Conservation (phyloP, 2,888 invertebrate species). For the Rhagonycha fulva region DNA sequence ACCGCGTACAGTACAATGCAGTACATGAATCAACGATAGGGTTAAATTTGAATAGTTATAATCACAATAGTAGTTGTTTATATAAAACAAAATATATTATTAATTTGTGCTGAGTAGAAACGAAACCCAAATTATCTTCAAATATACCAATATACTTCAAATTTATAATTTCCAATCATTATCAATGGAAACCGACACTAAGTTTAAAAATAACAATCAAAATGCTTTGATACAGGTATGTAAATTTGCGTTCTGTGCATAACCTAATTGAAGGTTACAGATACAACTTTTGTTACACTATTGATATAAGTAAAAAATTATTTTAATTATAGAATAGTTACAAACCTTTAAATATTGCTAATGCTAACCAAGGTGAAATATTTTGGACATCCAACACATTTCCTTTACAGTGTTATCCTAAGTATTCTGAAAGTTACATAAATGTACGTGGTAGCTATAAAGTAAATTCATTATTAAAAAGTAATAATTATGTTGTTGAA, state of each 20-base stretch:
- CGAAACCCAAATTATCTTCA: slow-evolving; percentile 5
- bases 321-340: neutral
- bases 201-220: slow-evolving; percentile 29
- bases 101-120: slow-evolving; percentile 2
- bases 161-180: slow-evolving; percentile 12
- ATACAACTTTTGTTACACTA: neutral
- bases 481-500: neutral
- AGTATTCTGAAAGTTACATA: neutral
- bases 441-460: neutral
- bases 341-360: neutral
- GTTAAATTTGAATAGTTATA: neutral
- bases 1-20: too few species aligned
- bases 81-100: neutral
- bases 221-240: slow-evolving; percentile 9
- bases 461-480: neutral
- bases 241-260: neutral
- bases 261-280: neutral
- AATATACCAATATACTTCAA: slow-evolving; percentile 5
- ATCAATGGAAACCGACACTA: slow-evolving; percentile 35
- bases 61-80: neutral
- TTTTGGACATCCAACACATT: neutral
- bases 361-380: neutral
- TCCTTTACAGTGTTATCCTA: neutral
- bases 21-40: neutral
- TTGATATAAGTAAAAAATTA: neutral